Evolutionary conservation across 2,888 invertebrate genomes (phyloP).

Genomic region (Coelogynopora nodosa): DNA sequence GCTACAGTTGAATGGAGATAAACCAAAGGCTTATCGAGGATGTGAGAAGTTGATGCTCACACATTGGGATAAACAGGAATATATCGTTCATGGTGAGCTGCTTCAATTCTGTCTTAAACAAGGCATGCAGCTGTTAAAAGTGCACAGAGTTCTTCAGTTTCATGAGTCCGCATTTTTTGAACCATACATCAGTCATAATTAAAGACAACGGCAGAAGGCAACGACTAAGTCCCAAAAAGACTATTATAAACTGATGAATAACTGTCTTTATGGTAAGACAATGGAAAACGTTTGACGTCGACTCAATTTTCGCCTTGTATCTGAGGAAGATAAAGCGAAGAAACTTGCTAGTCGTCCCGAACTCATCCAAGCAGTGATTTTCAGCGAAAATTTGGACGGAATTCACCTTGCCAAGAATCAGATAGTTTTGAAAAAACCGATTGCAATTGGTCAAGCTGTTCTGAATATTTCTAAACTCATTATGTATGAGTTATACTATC

Average conservation of each 20-base stretch:
- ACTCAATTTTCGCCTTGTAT: no score
- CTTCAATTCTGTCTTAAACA: neutral
- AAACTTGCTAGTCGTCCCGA: neutral
- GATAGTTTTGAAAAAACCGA: neutral
- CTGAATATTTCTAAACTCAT: neutral
- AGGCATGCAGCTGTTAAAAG: neutral
- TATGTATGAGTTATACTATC: neutral
- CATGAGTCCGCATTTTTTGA: neutral
- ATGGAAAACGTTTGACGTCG: no score
- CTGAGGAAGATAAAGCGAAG: no score
- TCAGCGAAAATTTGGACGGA: neutral
- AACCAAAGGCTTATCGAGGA: neutral
- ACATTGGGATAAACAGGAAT: neutral
- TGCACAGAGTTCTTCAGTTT: neutral
- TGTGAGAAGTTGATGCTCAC: neutral
- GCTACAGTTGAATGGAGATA: neutral
- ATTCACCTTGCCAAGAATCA: neutral
- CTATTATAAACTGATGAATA: no score
- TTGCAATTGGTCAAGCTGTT: neutral
- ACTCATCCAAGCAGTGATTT: neutral
- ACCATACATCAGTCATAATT: neutral
- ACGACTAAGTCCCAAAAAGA: neutral
- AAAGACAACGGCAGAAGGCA: neutral
- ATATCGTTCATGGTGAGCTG: neutral
- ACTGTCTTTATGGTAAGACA: no score